Conservation (phyloP, 2,113 vertebrate species). For the Nyctereutes procyonoides region DNA sequence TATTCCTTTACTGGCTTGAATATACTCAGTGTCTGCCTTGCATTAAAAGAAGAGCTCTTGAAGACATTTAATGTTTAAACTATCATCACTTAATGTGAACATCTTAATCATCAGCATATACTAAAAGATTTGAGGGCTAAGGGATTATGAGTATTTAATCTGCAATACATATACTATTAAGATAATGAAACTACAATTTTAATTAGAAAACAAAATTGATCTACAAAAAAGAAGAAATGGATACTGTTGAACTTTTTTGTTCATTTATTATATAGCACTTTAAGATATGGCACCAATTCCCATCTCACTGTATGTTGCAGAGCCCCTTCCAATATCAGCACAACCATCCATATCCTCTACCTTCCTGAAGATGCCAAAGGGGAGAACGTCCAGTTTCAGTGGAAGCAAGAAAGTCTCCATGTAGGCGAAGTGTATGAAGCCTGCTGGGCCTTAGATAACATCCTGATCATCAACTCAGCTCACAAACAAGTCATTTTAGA, state of each 20-base stretch:
- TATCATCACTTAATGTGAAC: not conserved
- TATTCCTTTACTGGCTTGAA: not conserved
- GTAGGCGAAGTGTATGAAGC: constrained; percentile 95
- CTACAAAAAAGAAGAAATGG: not conserved
- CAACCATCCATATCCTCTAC: constrained; percentile 95
- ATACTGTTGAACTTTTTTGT: not conserved
- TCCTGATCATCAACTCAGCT: constrained; percentile 95
- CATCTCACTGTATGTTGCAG: constrained; percentile 82
- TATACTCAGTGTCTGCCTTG: not conserved
- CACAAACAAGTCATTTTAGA: constrained; percentile 93
- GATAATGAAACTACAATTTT: not conserved
- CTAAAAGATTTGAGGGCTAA: not conserved
- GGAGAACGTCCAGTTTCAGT: constrained; percentile 92
- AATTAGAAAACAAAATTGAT: constrained; percentile 17
- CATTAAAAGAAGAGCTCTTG: not conserved
- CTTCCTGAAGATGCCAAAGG: constrained; percentile 91
- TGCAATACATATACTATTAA: not conserved
- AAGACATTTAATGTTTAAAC: constrained; percentile 13
- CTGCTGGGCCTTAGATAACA: constrained; percentile 97
- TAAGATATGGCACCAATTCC: not conserved
- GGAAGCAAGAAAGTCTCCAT: constrained; percentile 93
- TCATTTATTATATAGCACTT: not conserved
- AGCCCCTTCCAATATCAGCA: constrained; percentile 96
- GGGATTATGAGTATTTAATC: not conserved
- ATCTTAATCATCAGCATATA: not conserved